These are phyloP conservation scores for Diplodus puntazzo DNA, from an alignment of 2,797 vertebrate genomes.

Conservation along the genomic window DNA sequence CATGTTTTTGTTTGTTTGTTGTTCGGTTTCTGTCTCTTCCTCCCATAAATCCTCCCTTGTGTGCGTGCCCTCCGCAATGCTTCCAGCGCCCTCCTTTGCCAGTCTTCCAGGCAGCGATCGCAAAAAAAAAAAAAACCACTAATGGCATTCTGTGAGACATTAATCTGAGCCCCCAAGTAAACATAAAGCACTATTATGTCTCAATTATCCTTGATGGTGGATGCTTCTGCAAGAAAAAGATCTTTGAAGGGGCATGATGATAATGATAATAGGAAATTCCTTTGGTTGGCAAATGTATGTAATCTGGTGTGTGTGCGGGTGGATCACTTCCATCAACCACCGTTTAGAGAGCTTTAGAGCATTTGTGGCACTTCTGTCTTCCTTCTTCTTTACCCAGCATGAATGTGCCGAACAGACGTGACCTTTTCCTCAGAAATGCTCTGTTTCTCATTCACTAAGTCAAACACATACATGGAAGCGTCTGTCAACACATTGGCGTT, in stretches of 20 bases:
- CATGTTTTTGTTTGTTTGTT: slow-evolving; percentile 52
- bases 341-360: slow-evolving; percentile 45
- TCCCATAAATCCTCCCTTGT: slow-evolving; percentile 39
- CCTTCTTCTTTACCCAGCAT: slow-evolving; percentile 12
- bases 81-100: slow-evolving; percentile 40
- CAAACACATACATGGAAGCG: slow-evolving; percentile 29
- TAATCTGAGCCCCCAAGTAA: slow-evolving; percentile 67
- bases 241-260: slow-evolving; percentile 61
- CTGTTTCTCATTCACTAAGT: slow-evolving; percentile 37
- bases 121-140: slow-evolving; percentile 38
- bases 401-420: slow-evolving; percentile 43
- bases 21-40: slow-evolving; percentile 24
- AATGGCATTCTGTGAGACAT: slow-evolving; percentile 63
- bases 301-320: slow-evolving; percentile 34
- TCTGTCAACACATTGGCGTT: slow-evolving; percentile 16
- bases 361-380: slow-evolving; percentile 25
- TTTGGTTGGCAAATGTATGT: slow-evolving; percentile 67
- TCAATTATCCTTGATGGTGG: slow-evolving; percentile 65
- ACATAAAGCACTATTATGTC: slow-evolving; percentile 61
- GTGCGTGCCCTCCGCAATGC: slow-evolving; percentile 33
- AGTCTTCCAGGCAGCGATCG: slow-evolving; percentile 55
- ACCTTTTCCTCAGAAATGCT: slow-evolving; percentile 34
- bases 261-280: slow-evolving; percentile 69
- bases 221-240: slow-evolving; percentile 41
- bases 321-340: slow-evolving; percentile 41